Percentiles rank a stretch among this genome's conserved stretches.
phyloP scores from a whole-genome alignment of 1,140 invertebrate genomes.

The Ridgeia piscesae region DNA sequence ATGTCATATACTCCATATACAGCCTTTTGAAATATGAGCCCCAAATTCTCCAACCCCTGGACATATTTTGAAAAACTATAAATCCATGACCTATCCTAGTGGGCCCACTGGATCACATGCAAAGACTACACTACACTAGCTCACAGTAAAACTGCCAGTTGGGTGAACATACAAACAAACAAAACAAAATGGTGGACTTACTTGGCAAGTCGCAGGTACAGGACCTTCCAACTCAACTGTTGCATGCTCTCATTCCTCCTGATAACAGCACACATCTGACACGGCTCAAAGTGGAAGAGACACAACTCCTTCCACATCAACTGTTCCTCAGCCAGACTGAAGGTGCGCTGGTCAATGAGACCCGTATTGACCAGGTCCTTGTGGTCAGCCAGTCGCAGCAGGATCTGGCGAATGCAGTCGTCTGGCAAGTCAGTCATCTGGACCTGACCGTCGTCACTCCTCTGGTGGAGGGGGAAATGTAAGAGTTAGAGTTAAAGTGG shows the following conservation, averaged over 20 bases:
- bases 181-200: slow-evolving; percentile 32
- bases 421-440: slow-evolving; percentile 88
- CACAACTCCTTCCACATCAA: slow-evolving; percentile 89
- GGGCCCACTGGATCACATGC: too few species aligned
- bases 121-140: too few species aligned
- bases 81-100: too few species aligned
- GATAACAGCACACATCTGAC: slow-evolving; percentile 76
- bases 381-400: slow-evolving; percentile 87
- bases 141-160: too few species aligned
- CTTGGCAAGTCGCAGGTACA: slow-evolving; percentile 48
- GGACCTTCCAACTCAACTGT: slow-evolving; percentile 42
- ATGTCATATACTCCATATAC: too few species aligned
- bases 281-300: slow-evolving; percentile 85
- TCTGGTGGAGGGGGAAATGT: slow-evolving; percentile 62
- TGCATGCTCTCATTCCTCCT: slow-evolving; percentile 36
- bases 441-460: slow-evolving; percentile 77
- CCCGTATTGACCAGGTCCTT: slow-evolving; percentile 78
- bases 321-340: slow-evolving; percentile 81
- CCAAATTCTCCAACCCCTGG: too few species aligned
- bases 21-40: too few species aligned
- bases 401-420: slow-evolving; percentile 88
- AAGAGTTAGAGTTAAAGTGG: neutral
- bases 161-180: too few species aligned
- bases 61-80: too few species aligned
- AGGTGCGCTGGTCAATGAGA: slow-evolving; percentile 73